Percentiles rank a stretch among this genome's conserved stretches.
Evolutionary conservation across 2,888 invertebrate genomes (phyloP).

Genomic region (Caradrina clavipalpis): DNA sequence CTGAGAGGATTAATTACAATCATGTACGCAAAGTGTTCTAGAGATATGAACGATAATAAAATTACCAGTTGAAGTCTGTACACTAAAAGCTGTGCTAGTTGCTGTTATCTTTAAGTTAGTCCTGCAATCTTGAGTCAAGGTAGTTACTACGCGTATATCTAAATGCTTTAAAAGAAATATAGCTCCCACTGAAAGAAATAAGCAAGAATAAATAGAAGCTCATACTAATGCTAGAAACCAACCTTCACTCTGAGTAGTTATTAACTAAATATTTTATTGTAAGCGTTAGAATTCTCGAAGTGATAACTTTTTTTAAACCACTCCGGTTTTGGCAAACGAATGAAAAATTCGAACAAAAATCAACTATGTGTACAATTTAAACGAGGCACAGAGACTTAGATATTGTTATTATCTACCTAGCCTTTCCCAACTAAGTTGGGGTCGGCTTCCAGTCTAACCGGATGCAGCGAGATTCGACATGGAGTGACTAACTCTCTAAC

Average conservation of each 20-base stretch:
- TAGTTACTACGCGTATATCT: neutral
- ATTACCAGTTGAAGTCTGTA: neutral
- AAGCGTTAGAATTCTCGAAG: slow-evolving; percentile 6
- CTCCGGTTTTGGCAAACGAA: slow-evolving; percentile 4
- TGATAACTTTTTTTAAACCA: neutral
- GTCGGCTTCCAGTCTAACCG: no score
- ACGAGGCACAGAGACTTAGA: no score
- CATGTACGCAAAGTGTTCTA: neutral
- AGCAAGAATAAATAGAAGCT: neutral
- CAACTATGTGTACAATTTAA: no score
- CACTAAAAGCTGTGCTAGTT: no score
- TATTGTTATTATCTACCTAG: no score
- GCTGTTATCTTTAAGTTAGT: neutral
- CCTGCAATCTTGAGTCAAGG: neutral
- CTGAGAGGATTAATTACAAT: neutral
- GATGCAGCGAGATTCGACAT: no score
- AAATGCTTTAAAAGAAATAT: neutral
- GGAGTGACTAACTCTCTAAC: no score
- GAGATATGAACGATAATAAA: neutral
- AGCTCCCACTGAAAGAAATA: neutral
- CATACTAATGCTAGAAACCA: neutral
- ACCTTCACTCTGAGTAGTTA: neutral
- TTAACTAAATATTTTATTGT: neutral
- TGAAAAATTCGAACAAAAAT: slow-evolving; percentile 6
- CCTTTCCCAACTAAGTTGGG: no score